A percentile compares a stretch with the other conserved stretches of the same genome.
These are phyloP conservation scores for Drosophila lini DNA, from an alignment of 1,140 invertebrate genomes.

Conservation along the genomic window DNA sequence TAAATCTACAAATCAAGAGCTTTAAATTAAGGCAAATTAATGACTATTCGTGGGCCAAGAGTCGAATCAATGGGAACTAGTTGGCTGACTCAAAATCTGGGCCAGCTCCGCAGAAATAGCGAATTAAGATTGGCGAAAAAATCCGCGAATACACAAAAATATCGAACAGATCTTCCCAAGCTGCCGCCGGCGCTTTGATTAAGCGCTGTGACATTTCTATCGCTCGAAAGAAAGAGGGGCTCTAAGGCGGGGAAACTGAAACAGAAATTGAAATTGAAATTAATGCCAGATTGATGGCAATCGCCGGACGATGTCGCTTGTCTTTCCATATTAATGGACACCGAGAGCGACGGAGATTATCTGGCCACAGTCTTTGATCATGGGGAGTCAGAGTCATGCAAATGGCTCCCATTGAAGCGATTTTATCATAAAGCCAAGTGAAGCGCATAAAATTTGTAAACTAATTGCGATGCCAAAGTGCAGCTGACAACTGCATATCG, in stretches of 20 bases:
- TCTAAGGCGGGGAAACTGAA: not conserved
- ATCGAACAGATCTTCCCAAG: slow-evolving; percentile 46
- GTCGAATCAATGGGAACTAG: slow-evolving; percentile 54
- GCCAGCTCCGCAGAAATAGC: slow-evolving; percentile 26
- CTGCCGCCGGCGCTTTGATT: slow-evolving; percentile 49
- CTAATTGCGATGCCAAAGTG: slow-evolving; percentile 42
- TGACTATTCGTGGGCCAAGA: slow-evolving; percentile 31
- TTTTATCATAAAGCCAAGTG: slow-evolving; percentile 26
- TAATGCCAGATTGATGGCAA: slow-evolving; percentile 74
- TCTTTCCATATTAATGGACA: slow-evolving; percentile 67
- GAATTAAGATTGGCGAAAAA: slow-evolving; percentile 31
- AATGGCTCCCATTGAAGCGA: slow-evolving; percentile 18
- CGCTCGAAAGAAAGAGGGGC: slow-evolving; percentile 20
- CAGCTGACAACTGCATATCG: slow-evolving; percentile 37
- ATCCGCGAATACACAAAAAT: slow-evolving; percentile 17
- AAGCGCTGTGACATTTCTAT: slow-evolving; percentile 54
- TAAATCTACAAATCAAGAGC: slow-evolving; percentile 32
- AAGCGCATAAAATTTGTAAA: slow-evolving; percentile 51
- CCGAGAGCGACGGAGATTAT: slow-evolving; percentile 43
- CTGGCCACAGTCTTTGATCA: slow-evolving; percentile 39
- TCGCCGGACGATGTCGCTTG: slow-evolving; percentile 48
- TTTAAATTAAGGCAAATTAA: slow-evolving; percentile 57
- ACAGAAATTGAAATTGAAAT: slow-evolving; percentile 62
- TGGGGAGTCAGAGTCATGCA: slow-evolving; percentile 51
- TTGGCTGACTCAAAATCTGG: slow-evolving; percentile 48